Evolutionary conservation across 2,797 vertebrate genomes (phyloP).

Genomic region (Pseudopleuronectes americanus): DNA sequence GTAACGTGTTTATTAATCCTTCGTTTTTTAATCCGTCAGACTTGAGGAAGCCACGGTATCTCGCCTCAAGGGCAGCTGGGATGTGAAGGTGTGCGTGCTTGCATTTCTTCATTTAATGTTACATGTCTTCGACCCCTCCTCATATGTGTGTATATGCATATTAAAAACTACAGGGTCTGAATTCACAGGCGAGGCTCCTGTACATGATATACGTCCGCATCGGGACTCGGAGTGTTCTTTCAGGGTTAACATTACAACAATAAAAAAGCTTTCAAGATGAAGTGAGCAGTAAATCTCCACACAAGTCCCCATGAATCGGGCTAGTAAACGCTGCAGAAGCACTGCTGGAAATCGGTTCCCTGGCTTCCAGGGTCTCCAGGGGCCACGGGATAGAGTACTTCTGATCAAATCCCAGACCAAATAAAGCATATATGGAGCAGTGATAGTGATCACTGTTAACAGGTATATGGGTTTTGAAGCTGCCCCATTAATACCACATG

Average conservation of each 20-base stretch:
- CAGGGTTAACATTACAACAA: slow-evolving; percentile 83
- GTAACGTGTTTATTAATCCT: slow-evolving; percentile 67
- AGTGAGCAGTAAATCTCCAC: slow-evolving; percentile 78
- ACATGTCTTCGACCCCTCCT: slow-evolving; percentile 33
- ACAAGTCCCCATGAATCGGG: slow-evolving; percentile 60
- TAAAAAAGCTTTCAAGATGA: slow-evolving; percentile 86
- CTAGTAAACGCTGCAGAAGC: slow-evolving; percentile 74
- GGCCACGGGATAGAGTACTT: slow-evolving; percentile 58
- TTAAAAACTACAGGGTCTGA: slow-evolving; percentile 61
- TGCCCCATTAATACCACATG: slow-evolving; percentile 65
- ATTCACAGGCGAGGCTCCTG: slow-evolving; percentile 49
- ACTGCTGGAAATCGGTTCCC: slow-evolving; percentile 61
- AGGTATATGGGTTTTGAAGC: slow-evolving; percentile 70
- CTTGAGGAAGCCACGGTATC: slow-evolving; percentile 55
- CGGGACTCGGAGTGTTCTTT: slow-evolving; percentile 71
- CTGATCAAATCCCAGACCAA: slow-evolving; percentile 71
- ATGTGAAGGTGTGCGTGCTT: slow-evolving; percentile 16
- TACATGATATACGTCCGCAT: slow-evolving; percentile 66
- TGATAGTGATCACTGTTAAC: slow-evolving; percentile 74
- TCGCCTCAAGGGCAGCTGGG: slow-evolving; percentile 48
- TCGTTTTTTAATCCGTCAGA: slow-evolving; percentile 62
- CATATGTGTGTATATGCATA: slow-evolving; percentile 39
- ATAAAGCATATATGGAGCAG: slow-evolving; percentile 63
- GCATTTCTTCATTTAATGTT: slow-evolving; percentile 37
- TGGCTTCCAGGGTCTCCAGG: slow-evolving; percentile 51